A percentile compares a stretch with the other conserved stretches of the same genome.
These are phyloP conservation scores for Myiagra hebetior DNA, from an alignment of 2,113 vertebrate genomes.

Conservation along the genomic window DNA sequence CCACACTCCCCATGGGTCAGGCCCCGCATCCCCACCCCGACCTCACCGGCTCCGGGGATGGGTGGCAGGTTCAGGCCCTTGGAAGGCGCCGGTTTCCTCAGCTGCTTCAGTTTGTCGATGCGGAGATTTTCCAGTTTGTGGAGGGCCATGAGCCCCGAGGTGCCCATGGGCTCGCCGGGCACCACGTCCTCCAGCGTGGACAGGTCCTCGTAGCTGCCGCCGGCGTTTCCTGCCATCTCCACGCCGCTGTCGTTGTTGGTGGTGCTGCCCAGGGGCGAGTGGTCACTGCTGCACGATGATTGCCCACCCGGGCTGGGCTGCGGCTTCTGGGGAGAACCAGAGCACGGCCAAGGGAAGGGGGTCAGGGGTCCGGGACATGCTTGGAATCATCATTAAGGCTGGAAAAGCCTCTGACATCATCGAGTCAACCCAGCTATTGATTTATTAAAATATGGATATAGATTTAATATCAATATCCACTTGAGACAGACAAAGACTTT, in stretches of 20 bases:
- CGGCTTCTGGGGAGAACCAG: conserved; percentile 78
- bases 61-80: conserved; percentile 84
- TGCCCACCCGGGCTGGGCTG: conserved; percentile 92
- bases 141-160: conserved; percentile 84
- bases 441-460: no score
- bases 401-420: not conserved
- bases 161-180: conserved; percentile 66
- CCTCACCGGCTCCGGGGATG: conserved; percentile 80
- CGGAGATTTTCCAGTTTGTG: conserved; percentile 92
- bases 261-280: conserved; percentile 90
- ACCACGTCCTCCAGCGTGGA: conserved; percentile 85
- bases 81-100: conserved; percentile 76
- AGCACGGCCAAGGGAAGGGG: not conserved
- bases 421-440: not conserved
- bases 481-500: no score
- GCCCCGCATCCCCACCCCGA: not conserved
- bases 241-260: conserved; percentile 97
- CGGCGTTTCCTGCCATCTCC: conserved; percentile 91
- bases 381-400: fast-evolving
- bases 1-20: fast-evolving
- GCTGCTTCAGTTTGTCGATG: conserved; percentile 91
- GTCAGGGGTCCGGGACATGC: not conserved
- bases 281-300: conserved; percentile 95
- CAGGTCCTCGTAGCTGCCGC: conserved; percentile 92
- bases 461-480: no score